Conservation (phyloP, 2,113 vertebrate species). For the Peromyscus leucopus region DNA sequence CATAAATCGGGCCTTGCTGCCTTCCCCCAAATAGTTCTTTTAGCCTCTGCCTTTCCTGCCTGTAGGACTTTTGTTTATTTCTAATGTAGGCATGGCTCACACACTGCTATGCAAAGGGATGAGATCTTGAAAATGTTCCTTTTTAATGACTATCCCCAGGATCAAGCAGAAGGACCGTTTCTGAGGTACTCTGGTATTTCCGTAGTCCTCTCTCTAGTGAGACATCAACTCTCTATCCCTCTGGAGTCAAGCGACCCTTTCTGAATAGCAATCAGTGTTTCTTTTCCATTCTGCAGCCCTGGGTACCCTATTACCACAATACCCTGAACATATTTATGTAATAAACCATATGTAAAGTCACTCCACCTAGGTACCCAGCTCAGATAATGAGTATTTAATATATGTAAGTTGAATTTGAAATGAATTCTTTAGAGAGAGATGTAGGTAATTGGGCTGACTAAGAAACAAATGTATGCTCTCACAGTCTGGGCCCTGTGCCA, state of each 20-base stretch:
- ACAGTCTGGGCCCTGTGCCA: neutral
- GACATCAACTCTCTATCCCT: neutral
- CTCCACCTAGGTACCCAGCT: neutral
- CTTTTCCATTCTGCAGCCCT: neutral
- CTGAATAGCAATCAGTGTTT: neutral
- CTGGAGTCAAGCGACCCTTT: constrained; percentile 12
- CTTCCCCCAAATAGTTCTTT: no score
- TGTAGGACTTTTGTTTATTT: neutral
- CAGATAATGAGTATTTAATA: constrained; percentile 42
- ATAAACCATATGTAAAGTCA: constrained; percentile 16
- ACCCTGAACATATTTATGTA: neutral
- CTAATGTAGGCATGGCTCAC: neutral
- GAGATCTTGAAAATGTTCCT: neutral
- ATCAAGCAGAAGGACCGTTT: neutral
- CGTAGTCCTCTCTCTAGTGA: neutral
- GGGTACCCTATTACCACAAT: neutral
- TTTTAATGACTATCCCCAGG: neutral
- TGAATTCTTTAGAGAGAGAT: constrained; percentile 56
- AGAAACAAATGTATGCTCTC: constrained; percentile 35
- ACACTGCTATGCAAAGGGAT: neutral
- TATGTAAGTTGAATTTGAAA: constrained; percentile 40
- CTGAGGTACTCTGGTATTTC: constrained; percentile 11
- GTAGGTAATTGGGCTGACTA: constrained; percentile 34
- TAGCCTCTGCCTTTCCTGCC: neutral
- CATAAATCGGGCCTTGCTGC: neutral